Base-by-base conservation (phyloP, 2,113 vertebrate genomes). In the Upupa epops region DNA sequence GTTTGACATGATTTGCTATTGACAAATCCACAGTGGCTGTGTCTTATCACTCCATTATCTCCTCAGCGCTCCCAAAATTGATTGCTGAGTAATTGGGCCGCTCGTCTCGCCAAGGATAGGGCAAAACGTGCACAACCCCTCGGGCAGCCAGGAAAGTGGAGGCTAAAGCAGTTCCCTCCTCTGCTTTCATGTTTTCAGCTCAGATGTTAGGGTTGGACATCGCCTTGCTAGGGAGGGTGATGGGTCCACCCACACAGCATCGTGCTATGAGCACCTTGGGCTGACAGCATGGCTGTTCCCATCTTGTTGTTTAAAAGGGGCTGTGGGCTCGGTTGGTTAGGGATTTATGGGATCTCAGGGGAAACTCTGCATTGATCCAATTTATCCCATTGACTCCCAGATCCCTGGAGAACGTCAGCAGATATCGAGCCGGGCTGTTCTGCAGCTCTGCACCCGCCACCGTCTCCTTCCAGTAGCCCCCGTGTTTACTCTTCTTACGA, bases 11-110 rank as follows among this genome's bases (percentile, higher is more conserved):
- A 95, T 95, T 95, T 93, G 92, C 85, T 96, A 94, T 96, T 95
- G 94, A 96, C 95, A 96, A 91, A 95, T 92, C 94, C 37, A 0
- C 72, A n/a, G 93, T 95, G 94, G 85, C 95, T 95, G 79, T 94
- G 95, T 70, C 91, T 95, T 95, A 96, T 96, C 94, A 94, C 95
- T 95, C 93, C 89, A 92, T 96, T 95, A 96, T 96, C 95, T 96
- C 93, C 79, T 94, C 90, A 74, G 91, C 51, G 90, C 94, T 94
- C 93, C 94, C 94, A 89, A 93, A 95, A 95, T 96, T 95, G 94
- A 96, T 96, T 94, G 94, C 94, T 83, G 94, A 69, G 90, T 96
- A 96, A 95, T 96, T 96, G 94, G 94, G 88, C 89, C 14, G 21
- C 8, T 3, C 0, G 3, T 25, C 71, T 90, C 9, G 0, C 0